Percentiles rank a stretch among this genome's conserved stretches.
These are phyloP conservation scores for Dorcus hopei DNA, from an alignment of 2,888 invertebrate genomes.

Conservation along the genomic window DNA sequence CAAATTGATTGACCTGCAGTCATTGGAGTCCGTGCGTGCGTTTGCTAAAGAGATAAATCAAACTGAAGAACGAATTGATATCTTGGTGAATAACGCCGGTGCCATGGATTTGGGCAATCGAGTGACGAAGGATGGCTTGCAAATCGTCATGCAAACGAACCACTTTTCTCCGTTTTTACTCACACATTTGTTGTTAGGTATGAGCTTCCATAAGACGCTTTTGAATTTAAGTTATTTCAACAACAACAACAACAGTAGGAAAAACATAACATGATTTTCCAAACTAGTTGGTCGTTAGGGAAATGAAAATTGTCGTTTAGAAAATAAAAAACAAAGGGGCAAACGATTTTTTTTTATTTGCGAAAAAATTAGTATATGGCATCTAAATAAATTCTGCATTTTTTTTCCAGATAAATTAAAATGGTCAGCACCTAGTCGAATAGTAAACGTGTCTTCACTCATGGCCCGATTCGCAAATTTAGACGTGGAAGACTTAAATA, in stretches of 20 bases:
- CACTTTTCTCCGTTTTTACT: slow-evolving; percentile 51
- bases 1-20: slow-evolving; percentile 54
- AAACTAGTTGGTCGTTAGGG: too few species aligned
- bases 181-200: slow-evolving; percentile 60
- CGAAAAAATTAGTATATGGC: too few species aligned
- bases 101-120: slow-evolving; percentile 49
- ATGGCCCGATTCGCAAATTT: background rate
- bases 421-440: slow-evolving; percentile 33
- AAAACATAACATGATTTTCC: too few species aligned
- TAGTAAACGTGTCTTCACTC: slow-evolving; percentile 35
- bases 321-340: too few species aligned
- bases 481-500: slow-evolving; percentile 1
- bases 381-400: too few species aligned
- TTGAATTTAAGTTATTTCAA: too few species aligned
- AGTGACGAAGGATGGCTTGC: slow-evolving; percentile 60
- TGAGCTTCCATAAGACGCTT: slow-evolving; percentile 15
- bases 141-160: slow-evolving; percentile 50
- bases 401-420: slow-evolving; percentile 50
- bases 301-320: too few species aligned
- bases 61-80: slow-evolving; percentile 56
- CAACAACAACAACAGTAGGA: too few species aligned
- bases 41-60: slow-evolving; percentile 60
- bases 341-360: too few species aligned
- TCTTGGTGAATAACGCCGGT: slow-evolving; percentile 65
- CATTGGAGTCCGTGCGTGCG: slow-evolving; percentile 54